These are phyloP conservation scores for Rotaria macrura DNA, from an alignment of 2,888 invertebrate species.

Conservation along the genomic window DNA sequence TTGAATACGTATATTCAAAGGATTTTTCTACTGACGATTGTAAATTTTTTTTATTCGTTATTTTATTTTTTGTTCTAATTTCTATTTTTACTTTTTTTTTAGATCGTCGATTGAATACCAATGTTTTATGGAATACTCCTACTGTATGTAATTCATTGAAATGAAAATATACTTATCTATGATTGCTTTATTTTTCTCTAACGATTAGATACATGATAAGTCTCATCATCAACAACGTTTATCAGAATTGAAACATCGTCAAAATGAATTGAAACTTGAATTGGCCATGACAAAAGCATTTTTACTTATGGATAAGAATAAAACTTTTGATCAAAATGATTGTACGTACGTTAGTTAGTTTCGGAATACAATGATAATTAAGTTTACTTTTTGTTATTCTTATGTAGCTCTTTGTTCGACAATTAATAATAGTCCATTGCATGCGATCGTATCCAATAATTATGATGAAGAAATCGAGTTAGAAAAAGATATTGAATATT, in stretches of 20 bases:
- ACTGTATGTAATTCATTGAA: background rate
- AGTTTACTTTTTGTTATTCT: background rate
- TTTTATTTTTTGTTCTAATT: too few relatives aligned
- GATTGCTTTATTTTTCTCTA: too few relatives aligned
- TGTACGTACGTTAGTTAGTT: background rate
- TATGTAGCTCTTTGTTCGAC: background rate
- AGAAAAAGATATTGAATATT: background rate
- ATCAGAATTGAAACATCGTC: background rate
- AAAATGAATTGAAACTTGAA: background rate
- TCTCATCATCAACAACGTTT: background rate
- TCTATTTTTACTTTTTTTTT: background rate
- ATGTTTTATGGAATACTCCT: background rate
- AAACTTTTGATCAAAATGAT: background rate
- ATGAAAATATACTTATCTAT: too few relatives aligned
- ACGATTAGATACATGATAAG: background rate
- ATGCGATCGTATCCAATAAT: background rate
- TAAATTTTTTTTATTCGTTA: too few relatives aligned
- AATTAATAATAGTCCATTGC: background rate
- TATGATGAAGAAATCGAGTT: background rate
- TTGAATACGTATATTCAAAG: too few relatives aligned
- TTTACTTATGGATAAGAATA: background rate
- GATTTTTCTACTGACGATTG: too few relatives aligned
- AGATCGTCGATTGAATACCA: background rate
- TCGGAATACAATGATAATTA: too few relatives aligned
- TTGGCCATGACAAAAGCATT: slow-evolving; percentile 11